A percentile compares a stretch with the other conserved stretches of the same genome.
phyloP scores from a whole-genome alignment of 1,140 invertebrate genomes.

The Gryllus bimaculatus region DNA sequence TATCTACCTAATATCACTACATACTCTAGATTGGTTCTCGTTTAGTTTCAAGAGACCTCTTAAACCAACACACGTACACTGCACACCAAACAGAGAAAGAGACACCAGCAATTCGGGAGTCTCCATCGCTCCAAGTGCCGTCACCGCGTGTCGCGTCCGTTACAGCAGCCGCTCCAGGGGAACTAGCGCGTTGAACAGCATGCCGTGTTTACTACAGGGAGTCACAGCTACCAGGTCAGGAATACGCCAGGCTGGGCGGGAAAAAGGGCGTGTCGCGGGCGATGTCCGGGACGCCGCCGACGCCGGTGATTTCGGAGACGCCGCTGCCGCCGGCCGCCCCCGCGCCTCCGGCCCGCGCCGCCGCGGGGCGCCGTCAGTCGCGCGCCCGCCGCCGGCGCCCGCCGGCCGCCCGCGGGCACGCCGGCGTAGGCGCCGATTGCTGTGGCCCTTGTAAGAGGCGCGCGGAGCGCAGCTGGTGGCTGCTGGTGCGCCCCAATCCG shows the following conservation, averaged over 20 bases:
- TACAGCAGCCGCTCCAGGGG: slow-evolving; percentile 17
- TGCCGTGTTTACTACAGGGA: slow-evolving; percentile 14
- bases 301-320: not conserved
- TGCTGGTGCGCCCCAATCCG: not conserved
- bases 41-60: too few species aligned
- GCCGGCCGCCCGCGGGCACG: not conserved
- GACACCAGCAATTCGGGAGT: too few species aligned
- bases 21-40: too few species aligned
- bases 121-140: too few species aligned
- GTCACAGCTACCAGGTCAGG: slow-evolving; percentile 18
- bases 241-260: slow-evolving; percentile 10
- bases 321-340: not conserved
- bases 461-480: not conserved
- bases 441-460: not conserved
- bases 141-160: not conserved
- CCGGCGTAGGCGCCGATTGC: not conserved
- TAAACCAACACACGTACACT: too few species aligned
- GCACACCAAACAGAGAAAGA: too few species aligned
- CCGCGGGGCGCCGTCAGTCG: not conserved
- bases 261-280: not conserved
- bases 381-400: not conserved
- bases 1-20: too few species aligned
- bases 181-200: slow-evolving; percentile 15
- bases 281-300: not conserved
- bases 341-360: not conserved